Evolutionary conservation across 2,888 invertebrate genomes (phyloP), one percentile per base, ranked within the genome.

Genomic region (Clunio marinus): DNA sequence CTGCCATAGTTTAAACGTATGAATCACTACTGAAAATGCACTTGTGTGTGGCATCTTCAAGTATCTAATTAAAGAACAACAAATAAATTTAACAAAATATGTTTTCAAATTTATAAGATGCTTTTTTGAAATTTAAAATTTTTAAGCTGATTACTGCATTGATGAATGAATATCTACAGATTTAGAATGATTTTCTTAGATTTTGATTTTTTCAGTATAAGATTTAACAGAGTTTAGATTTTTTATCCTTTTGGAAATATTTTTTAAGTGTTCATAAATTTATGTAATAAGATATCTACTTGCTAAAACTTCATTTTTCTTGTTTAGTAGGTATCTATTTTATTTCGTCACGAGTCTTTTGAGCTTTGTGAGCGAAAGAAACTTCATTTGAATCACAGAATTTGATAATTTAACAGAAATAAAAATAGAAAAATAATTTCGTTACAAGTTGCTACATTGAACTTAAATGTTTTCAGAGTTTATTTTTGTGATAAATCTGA

Each of bases 161-260:
- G n/a, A n/a, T n/a, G n/a, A n/a, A n/a, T n/a, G n/a, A n/a, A n/a
- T 41, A 41, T 41, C 41, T 41, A 41, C 41, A 41, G 41, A 41
- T 41, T 41, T 41, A 41, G 41, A 41, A 41, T 41, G 41, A 41
- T 41, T 41, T 41, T 15, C 32, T 41, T 5, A 13, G 15, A 41
- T 41, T 41, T 41, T 41, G 41, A 41, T 41, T 41, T 15, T 41
- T 15, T n/a, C 15, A 41, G 41, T 15, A 41, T n/a, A n/a, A n/a
- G 15, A 15, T 32, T 5, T 41, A 41, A 41, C 41, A 41, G 41
- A 41, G 15, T n/a, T n/a, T 41, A 41, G 15, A 41, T 41, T n/a
- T n/a, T n/a, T n/a, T 41, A 41, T 41, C 41, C 15, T 32, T 32
- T n/a, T n/a, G n/a, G 32, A 41, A 41, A 41, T 15, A n/a, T 41